Base-by-base conservation (phyloP, 2,113 vertebrate species). In the Genyomyrus donnyi region DNA sequence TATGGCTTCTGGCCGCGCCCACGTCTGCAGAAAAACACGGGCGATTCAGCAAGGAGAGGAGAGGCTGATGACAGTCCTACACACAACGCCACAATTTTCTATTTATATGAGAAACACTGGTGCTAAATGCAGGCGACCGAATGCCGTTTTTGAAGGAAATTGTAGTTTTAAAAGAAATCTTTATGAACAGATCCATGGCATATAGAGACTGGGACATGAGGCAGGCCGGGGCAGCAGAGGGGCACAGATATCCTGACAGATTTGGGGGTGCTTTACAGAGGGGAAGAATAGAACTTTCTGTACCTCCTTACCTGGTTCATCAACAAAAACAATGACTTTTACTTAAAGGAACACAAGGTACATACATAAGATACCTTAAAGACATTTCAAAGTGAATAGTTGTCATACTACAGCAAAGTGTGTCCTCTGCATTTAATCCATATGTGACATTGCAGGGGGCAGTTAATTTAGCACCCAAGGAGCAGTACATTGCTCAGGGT, bases 1-100 rank as follows among this genome's bases (percentile, higher is more conserved):
- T 1, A 89, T 91, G 8, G 95, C 95, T 0, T 95, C 93, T 1
- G 91, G 92, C 1, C 95, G 94, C 3, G 95, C 95, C 39, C 88
- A 94, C 0, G 91, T 95, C 95, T 96, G 91, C 0, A 87, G 50
- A 2, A 88, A 52, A 48, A 4, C 15, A 53, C 42, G 31, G 50
- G n/a, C 84, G 49, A 52, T 39, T 77, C 31, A 19, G 35, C 74
- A 19, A 19, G 35, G 13, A 77, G 74, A 39, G 15, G 35, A 77
- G 4, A 42, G 31, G 17, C n/a, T 39, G 74, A 7, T 15, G 27
- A 19, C 27, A 19, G 35, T 3, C 74, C 15, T 2, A 5, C 70
- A 77, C 70, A 77, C 70, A 15, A 15, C 5, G 5, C 35, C 74
- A 2, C 1, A 87, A 2, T 13, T 15, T 1, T 19, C 15, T 19